phyloP scores from a whole-genome alignment of 2,113 vertebrate species.

The Eptesicus fuscus region DNA sequence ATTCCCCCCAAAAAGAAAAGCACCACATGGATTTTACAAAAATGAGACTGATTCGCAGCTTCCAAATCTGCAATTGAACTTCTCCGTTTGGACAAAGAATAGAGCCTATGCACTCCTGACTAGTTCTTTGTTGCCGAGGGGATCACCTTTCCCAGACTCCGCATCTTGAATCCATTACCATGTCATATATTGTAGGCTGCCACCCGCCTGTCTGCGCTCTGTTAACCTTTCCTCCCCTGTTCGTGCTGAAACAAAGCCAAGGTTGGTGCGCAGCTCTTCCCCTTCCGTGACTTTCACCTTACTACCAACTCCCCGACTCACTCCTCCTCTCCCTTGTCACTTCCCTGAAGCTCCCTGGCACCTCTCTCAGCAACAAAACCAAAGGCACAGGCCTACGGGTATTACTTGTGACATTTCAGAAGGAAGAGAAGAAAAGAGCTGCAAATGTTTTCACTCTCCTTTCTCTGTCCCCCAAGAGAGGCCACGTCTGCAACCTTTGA shows the following conservation, averaged over 20 bases:
- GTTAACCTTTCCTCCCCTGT: not conserved
- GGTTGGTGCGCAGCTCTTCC: not conserved
- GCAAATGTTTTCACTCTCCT: slow-evolving; percentile 62
- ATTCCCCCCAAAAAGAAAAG: not conserved
- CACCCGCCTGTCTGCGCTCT: not conserved
- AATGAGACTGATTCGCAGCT: not conserved
- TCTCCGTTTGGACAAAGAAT: not conserved
- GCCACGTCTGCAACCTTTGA: slow-evolving; percentile 73
- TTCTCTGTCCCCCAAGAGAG: slow-evolving; percentile 67
- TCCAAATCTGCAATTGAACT: not conserved
- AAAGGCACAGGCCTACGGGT: slow-evolving; percentile 11
- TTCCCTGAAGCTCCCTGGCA: not conserved
- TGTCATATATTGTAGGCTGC: not conserved
- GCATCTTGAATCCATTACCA: not conserved
- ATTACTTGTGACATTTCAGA: slow-evolving; percentile 67
- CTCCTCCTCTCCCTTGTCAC: not conserved
- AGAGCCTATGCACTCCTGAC: not conserved
- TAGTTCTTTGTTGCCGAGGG: not conserved
- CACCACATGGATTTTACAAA: not conserved
- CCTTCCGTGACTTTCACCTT: not conserved
- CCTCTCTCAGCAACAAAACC: slow-evolving; percentile 38
- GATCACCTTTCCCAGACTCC: not conserved
- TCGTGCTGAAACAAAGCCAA: not conserved
- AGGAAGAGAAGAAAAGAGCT: slow-evolving; percentile 65
- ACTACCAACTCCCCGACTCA: not conserved